Base-by-base conservation (phyloP, 2,797 vertebrate genomes). In the Odontamblyopus lacepedii region DNA sequence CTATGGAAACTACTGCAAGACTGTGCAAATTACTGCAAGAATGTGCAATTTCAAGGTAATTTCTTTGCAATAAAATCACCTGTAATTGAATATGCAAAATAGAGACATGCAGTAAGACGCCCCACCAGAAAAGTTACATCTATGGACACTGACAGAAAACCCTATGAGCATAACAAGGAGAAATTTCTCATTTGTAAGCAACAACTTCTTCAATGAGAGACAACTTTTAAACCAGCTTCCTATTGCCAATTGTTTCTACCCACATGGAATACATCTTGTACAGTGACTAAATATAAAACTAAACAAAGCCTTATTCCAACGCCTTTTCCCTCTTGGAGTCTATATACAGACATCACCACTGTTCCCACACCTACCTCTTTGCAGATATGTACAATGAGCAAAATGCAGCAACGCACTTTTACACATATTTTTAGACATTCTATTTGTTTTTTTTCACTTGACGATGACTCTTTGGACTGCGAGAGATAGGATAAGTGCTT, bases 401-500 rank as follows among this genome's bases (percentile, higher is more conserved):
- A 67, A 67, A 4, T 53, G 69, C 72, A 67, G 41, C 29, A 71
- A 27, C 30, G 27, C 63, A 44, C 26, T 71, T 23, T 50, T 30
- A 50, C n/a, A 56, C 68, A 65, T 82, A 85, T 87, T 87, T 85
- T 78, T 85, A 84, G 76, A 50, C 9, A 18, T 75, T 78, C 55
- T 80, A 76, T 30, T 77, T 76, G 75, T 73, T 72, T 75, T 63
- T 77, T 13, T 63, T 77, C 75, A 68, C 75, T 78, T 83, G 67
- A 41, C 69, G 77, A 77, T 73, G 74, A 74, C 72, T 77, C 78
- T 79, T 74, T 83, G 69, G 77, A 80, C 78, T 87, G 78, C 63
- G 67, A 84, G 79, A 88, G 79, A 78, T 65, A 80, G 87, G 88
- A 90, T 82, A 88, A 81, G 87, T 86, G 81, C 79, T 83, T 91